Conservation (phyloP, 1,140 invertebrate genomes). For the Bombyx mandarina region DNA sequence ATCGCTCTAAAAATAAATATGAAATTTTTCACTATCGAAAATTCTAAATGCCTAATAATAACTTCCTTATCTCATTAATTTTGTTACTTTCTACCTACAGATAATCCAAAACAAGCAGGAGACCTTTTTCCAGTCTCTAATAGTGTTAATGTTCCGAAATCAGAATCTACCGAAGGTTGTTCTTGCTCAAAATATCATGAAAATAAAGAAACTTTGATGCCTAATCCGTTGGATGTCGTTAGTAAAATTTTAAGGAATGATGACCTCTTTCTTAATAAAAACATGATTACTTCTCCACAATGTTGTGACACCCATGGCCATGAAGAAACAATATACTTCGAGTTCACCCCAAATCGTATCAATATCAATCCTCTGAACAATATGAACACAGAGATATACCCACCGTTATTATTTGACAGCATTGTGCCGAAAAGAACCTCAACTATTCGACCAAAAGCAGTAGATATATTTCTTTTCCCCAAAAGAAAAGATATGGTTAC, state of each 20-base stretch:
- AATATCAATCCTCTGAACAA: constrained; percentile 13
- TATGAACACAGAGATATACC: constrained; percentile 14
- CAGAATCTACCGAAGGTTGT: constrained; percentile 26
- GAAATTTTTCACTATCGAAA: no score
- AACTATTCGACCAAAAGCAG: constrained; percentile 27
- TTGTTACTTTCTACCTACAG: no score
- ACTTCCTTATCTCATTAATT: no score
- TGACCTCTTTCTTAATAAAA: constrained; percentile 37
- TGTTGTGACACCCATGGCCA: constrained; percentile 51
- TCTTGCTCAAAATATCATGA: constrained; percentile 30
- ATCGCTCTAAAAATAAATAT: no score
- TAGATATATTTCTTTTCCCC: constrained; percentile 48
- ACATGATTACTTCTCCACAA: constrained; percentile 27
- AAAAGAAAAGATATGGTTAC: constrained; percentile 30
- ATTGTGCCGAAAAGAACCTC: constrained; percentile 22
- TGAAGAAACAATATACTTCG: constrained; percentile 39
- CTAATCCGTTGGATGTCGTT: constrained; percentile 32
- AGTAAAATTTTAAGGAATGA: constrained; percentile 38
- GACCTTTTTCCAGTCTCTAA: no score
- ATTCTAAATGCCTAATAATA: no score
- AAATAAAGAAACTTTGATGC: constrained; percentile 21
- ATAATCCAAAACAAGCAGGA: no score
- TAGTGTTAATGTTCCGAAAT: constrained; percentile 4
- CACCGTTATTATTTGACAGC: constrained; percentile 30
- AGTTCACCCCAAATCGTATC: constrained; percentile 30